Base-by-base conservation (phyloP, 2,888 invertebrate species). In the Xiphydria camelus region DNA sequence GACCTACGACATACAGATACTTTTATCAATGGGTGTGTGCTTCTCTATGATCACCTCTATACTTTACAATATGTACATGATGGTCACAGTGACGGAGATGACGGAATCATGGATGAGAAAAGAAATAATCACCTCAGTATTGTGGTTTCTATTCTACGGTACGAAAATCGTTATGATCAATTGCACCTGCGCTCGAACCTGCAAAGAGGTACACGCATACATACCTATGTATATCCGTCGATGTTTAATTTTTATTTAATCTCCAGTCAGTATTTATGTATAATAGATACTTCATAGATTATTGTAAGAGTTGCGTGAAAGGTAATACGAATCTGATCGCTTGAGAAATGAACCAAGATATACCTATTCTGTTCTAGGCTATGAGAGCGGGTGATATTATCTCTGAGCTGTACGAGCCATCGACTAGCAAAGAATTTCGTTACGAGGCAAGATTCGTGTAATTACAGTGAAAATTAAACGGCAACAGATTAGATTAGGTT, bases 1-100 rank as follows among this genome's bases (percentile, higher is more conserved):
- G 4, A 20, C 19, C 4, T 32, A 29, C 21, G 43, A 37, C n/a
- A 2, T 44, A 7, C 43, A 32, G 23, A 32, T 22, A 12, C 7
- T 44, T 6, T 22, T 44, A 10, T 44, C 43, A 2, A 21, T 44
- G 31, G 29, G 15, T 3, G 15, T 44, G 17, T 20, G 31, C 5
- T 38, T 38, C 14, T 19, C 37, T 3, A 36, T 38, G 38, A 44
- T 38, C 14, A 44, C 38, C 3, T 35, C 37, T 17, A 21, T 38
- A 4, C 23, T 44, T 1, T 44, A 44, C 22, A 29, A 35, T n/a
- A 32, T 22, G 3, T 44, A 26, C 17, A 6, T 9, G 9, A 3
- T 20, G 4, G 32, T 6, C 12, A 31, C 17, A 17, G 12, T 32
- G 14, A 6, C 23, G 17, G 31, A 35, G 6, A 9, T 22, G 5